A percentile compares a stretch with the other conserved stretches of the same genome.
Evolutionary conservation across 2,888 invertebrate species (phyloP).

Genomic region (Tanytarsus gracilentus): DNA sequence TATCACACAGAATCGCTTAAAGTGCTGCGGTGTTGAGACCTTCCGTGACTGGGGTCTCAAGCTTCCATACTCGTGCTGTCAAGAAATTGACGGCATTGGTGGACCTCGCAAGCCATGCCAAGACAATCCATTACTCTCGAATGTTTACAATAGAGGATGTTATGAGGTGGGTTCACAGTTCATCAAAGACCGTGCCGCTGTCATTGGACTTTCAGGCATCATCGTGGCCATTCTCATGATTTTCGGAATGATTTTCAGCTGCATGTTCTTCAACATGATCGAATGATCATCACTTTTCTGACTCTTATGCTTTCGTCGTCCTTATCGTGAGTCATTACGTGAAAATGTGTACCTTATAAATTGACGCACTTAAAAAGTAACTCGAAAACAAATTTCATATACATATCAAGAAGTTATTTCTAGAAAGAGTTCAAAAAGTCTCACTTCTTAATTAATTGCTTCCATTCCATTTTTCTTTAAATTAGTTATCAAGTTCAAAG

Average conservation of each 20-base stretch:
- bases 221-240: constrained; percentile 78
- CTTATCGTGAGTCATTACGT: not conserved
- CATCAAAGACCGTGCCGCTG: constrained; percentile 66
- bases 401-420: not conserved
- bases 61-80: constrained; percentile 70
- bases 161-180: constrained; percentile 58
- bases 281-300: constrained; percentile 49
- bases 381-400: not conserved
- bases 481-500: not conserved
- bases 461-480: not conserved
- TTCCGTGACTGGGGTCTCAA: constrained; percentile 65
- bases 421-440: not conserved
- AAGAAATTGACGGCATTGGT: constrained; percentile 48
- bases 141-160: constrained; percentile 63
- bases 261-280: constrained; percentile 76
- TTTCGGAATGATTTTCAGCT: constrained; percentile 75
- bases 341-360: constrained; percentile 13
- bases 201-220: constrained; percentile 73
- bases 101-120: constrained; percentile 42
- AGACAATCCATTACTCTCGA: constrained; percentile 39
- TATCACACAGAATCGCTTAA: constrained; percentile 69
- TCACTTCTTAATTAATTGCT: not conserved
- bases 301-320: constrained; percentile 35
- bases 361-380: constrained; percentile 10
- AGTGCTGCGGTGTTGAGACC: constrained; percentile 74